These are phyloP conservation scores for Yasuhikotakia modesta DNA, from an alignment of 2,797 vertebrate genomes.

Conservation along the genomic window DNA sequence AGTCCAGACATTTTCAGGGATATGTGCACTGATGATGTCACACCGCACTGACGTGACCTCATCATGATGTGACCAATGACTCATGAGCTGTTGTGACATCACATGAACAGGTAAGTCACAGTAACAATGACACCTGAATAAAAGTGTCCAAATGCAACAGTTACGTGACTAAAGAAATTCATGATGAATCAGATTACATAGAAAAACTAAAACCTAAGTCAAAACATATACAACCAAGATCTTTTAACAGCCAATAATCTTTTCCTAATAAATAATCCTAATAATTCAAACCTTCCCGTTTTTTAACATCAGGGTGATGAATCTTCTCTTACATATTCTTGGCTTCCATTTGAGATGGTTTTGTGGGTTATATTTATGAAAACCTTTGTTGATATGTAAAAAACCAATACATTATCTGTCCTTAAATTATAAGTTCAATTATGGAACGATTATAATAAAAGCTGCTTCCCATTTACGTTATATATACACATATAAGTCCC, in stretches of 20 bases:
- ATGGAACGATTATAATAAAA: conserved; percentile 9
- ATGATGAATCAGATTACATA: neutral
- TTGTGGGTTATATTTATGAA: neutral
- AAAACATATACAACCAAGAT: neutral
- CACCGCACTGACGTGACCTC: neutral
- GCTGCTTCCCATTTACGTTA: neutral
- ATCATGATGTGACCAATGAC: neutral
- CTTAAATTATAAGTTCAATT: conserved; percentile 11
- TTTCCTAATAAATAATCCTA: neutral
- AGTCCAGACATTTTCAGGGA: neutral
- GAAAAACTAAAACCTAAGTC: no score
- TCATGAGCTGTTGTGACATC: neutral
- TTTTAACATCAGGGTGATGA: neutral
- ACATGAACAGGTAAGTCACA: neutral
- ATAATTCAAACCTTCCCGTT: neutral
- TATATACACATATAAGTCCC: neutral
- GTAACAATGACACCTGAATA: neutral
- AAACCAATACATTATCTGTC: conserved; percentile 38
- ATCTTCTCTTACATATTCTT: neutral
- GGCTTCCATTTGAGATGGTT: neutral
- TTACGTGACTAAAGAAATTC: no score
- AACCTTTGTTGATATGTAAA: neutral
- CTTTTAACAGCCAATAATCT: conserved; percentile 2
- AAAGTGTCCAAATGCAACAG: neutral
- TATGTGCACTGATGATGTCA: neutral